These are phyloP conservation scores for Sphaerophoria taeniata DNA, from an alignment of 2,888 invertebrate species.

Conservation along the genomic window DNA sequence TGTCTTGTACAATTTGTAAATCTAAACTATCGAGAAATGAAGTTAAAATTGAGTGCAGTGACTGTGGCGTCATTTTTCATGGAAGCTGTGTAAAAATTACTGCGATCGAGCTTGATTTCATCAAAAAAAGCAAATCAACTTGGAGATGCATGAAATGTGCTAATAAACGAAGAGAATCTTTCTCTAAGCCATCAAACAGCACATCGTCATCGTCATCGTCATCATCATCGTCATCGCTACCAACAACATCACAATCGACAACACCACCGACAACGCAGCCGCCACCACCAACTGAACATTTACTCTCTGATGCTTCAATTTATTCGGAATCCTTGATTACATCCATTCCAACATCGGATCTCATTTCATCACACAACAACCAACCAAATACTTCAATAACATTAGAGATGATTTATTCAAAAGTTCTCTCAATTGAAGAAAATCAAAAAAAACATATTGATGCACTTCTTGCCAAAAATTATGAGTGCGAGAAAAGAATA, in stretches of 20 bases:
- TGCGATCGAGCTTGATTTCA: not conserved
- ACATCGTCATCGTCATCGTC: not conserved
- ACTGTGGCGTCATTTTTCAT: constrained; percentile 22
- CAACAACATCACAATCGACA: not conserved
- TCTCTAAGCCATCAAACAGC: not conserved
- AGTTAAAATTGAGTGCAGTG: not conserved
- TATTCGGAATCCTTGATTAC: no score
- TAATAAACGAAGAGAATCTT: not conserved
- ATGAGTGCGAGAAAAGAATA: no score
- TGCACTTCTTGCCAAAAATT: not conserved
- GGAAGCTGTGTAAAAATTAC: constrained; percentile 15
- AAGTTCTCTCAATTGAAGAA: constrained; percentile 6
- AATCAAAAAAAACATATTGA: not conserved
- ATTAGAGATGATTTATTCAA: constrained; percentile 13
- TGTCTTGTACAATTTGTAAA: not conserved
- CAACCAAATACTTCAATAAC: constrained; percentile 16
- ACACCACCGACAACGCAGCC: not conserved
- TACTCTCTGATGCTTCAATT: no score
- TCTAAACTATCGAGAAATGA: not conserved
- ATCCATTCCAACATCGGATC: constrained; percentile 2
- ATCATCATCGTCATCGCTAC: not conserved
- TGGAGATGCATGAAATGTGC: constrained; percentile 8
- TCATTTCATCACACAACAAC: not conserved
- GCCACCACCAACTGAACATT: not conserved
- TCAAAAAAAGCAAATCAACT: constrained; percentile 11